Conservation (phyloP, 1,140 invertebrate species). For the Scaptomyza graminum region DNA sequence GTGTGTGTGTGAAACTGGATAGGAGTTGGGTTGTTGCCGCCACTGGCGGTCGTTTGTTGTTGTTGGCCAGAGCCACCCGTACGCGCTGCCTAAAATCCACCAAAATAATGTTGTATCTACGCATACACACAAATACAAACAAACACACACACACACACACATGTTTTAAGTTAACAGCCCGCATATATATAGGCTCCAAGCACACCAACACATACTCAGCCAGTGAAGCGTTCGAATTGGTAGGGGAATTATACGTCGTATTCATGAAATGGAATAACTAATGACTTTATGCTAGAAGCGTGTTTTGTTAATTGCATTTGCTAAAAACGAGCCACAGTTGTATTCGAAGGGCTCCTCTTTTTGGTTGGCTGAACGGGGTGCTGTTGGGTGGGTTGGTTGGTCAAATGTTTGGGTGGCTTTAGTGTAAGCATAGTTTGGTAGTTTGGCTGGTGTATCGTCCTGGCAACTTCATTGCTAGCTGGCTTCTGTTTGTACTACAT, state of each 20-base stretch:
- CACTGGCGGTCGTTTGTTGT: conserved; percentile 43
- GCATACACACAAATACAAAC: conserved; percentile 1
- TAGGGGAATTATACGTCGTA: conserved; percentile 44
- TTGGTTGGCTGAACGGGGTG: too few species aligned
- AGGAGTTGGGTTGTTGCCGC: conserved; percentile 37
- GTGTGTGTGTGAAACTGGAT: not conserved
- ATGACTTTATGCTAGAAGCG: conserved; percentile 81
- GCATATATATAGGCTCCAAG: conserved; percentile 44
- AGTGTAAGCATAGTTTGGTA: not conserved
- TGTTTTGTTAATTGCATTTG: conserved; percentile 82
- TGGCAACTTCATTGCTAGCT: conserved; percentile 10
- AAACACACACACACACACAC: conserved; percentile 15
- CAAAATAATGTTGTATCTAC: conserved; percentile 70
- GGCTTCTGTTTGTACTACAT: not conserved
- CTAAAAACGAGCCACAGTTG: conserved; percentile 59
- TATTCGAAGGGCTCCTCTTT: conserved; percentile 4
- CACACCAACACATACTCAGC: conserved; percentile 18
- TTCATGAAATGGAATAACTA: conserved; percentile 82
- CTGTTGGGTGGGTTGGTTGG: not conserved
- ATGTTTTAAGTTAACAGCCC: conserved; percentile 18
- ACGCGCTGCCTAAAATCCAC: conserved; percentile 59
- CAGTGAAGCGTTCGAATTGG: conserved; percentile 28
- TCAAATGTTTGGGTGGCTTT: not conserved
- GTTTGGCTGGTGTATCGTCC: not conserved
- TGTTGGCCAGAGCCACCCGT: conserved; percentile 10